phyloP scores from a whole-genome alignment of 1,140 invertebrate genomes.

The Spodoptera litura region DNA sequence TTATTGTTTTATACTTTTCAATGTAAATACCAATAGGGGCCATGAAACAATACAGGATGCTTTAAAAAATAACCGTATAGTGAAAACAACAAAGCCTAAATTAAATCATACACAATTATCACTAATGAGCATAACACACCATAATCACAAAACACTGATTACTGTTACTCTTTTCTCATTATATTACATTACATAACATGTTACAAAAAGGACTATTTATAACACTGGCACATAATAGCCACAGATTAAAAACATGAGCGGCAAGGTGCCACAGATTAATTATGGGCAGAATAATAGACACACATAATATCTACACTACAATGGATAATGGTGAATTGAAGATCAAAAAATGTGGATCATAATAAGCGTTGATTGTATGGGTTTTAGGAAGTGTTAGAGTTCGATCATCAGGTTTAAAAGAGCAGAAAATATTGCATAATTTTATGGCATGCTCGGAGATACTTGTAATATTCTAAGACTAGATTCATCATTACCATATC shows the following conservation, averaged over 20 bases:
- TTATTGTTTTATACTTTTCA: too few relatives aligned
- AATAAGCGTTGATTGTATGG: too few relatives aligned
- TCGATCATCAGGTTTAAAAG: too few relatives aligned
- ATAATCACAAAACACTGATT: background rate
- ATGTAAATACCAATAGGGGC: too few relatives aligned
- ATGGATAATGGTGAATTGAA: slow-evolving; percentile 8
- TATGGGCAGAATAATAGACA: background rate
- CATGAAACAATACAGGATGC: too few relatives aligned
- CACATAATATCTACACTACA: background rate
- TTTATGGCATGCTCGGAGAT: too few relatives aligned
- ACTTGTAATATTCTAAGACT: too few relatives aligned
- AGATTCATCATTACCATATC: too few relatives aligned
- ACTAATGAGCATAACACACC: slow-evolving; percentile 12
- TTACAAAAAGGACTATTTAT: slow-evolving; percentile 26
- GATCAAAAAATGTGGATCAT: too few relatives aligned
- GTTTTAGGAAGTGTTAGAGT: too few relatives aligned
- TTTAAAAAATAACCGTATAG: too few relatives aligned
- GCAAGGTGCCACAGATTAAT: background rate
- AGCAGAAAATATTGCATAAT: too few relatives aligned
- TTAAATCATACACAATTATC: background rate
- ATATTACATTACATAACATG: background rate
- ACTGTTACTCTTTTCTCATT: background rate
- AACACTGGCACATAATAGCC: slow-evolving; percentile 17
- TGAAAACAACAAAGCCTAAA: background rate
- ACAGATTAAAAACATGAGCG: slow-evolving; percentile 22